Conservation (phyloP, 2,113 vertebrate species). For the Notechis scutatus region DNA sequence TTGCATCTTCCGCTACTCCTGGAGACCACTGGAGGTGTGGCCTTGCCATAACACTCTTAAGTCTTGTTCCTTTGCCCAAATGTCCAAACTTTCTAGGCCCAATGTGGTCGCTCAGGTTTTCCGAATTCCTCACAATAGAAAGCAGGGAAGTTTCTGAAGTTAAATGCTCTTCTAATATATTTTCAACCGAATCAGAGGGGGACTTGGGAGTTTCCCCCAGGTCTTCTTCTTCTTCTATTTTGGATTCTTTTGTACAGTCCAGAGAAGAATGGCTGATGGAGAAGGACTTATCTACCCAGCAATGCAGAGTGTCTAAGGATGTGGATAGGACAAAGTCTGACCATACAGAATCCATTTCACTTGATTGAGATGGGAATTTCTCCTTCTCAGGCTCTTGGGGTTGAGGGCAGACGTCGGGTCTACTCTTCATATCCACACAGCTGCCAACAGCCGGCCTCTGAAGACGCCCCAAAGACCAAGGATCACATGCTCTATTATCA, state of each 20-base stretch:
- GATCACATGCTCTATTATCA: not conserved
- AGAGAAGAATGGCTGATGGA: not conserved
- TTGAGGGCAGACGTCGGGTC: not conserved
- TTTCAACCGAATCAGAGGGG: not conserved
- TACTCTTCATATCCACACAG: slow-evolving; percentile 35
- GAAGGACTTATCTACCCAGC: not conserved
- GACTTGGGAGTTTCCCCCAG: not conserved
- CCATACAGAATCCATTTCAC: not conserved
- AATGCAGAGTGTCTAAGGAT: slow-evolving; percentile 22
- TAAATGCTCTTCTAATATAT: not conserved
- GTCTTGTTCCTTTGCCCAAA: not conserved
- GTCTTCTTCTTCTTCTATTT: not conserved
- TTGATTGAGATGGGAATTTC: not conserved
- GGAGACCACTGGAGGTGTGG: rapidly evolving
- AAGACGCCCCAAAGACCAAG: slow-evolving; percentile 43
- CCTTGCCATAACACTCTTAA: not conserved
- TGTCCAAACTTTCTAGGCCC: not conserved
- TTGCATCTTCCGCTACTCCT: rapidly evolving
- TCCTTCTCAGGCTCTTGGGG: not conserved
- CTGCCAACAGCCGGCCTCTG: slow-evolving; percentile 65
- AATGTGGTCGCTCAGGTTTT: not conserved
- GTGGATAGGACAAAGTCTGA: not conserved
- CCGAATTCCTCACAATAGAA: not conserved
- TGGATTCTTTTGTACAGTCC: not conserved
- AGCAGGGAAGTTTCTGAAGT: not conserved